Conservation (phyloP, 2,888 invertebrate species). For the Esperia sulphurella region DNA sequence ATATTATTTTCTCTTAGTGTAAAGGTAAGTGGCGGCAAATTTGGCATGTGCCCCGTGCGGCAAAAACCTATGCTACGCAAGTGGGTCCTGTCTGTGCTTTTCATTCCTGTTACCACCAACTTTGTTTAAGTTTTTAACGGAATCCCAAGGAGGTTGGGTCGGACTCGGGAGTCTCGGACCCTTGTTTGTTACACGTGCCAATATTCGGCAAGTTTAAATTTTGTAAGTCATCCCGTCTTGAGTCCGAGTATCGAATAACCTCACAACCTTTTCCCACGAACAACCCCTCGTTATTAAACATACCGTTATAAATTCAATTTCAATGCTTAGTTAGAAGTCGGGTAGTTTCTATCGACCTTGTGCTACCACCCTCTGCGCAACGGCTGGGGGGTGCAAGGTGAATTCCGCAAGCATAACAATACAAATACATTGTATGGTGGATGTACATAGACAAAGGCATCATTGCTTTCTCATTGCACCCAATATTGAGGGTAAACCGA, state of each 20-base stretch:
- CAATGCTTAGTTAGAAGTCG: slow-evolving; percentile 26
- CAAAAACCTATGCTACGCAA: no score
- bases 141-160: slow-evolving; percentile 21
- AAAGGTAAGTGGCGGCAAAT: no score
- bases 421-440: slow-evolving; percentile 26
- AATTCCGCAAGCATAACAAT: slow-evolving; percentile 33
- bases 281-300: slow-evolving; percentile 17
- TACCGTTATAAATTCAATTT: slow-evolving; percentile 39
- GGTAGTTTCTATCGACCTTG: slow-evolving; percentile 50
- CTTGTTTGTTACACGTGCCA: slow-evolving; percentile 23
- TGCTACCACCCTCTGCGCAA: slow-evolving; percentile 32
- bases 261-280: slow-evolving; percentile 40
- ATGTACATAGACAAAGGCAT: slow-evolving; percentile 36
- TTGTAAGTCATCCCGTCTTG: slow-evolving; percentile 28
- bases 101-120: slow-evolving; percentile 19
- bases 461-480: slow-evolving; percentile 34
- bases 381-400: slow-evolving; percentile 47
- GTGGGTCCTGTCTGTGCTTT: slow-evolving; percentile 22
- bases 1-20: no score
- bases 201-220: slow-evolving; percentile 14
- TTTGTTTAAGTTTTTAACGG: slow-evolving; percentile 39
- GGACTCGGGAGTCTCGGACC: slow-evolving; percentile 20
- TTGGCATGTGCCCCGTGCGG: no score
- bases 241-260: slow-evolving; percentile 3
- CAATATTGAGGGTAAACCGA: slow-evolving; percentile 41